phyloP scores from a whole-genome alignment of 1,140 invertebrate genomes.

The Stegodyphus mimosarum region DNA sequence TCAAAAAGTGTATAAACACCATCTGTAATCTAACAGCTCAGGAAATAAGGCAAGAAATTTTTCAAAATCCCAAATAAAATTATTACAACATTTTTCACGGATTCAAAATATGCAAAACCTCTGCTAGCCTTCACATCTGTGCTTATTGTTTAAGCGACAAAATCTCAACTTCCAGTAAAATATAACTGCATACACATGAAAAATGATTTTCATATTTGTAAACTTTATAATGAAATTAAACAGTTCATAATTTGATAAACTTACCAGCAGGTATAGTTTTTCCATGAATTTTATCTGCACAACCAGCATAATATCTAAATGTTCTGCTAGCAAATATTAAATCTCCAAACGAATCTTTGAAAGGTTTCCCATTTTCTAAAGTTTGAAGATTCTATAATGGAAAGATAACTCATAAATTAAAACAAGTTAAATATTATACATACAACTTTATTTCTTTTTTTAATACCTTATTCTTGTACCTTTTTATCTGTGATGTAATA shows the following conservation, averaged over 20 bases:
- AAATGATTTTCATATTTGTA: background rate
- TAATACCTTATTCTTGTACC: background rate
- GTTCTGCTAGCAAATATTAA: constrained; percentile 37
- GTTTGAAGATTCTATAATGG: constrained; percentile 69
- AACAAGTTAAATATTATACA: background rate
- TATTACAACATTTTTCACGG: no score
- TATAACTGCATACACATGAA: background rate
- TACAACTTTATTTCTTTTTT: background rate
- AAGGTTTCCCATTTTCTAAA: constrained; percentile 73
- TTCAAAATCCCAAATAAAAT: no score
- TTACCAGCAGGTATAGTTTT: constrained; percentile 84
- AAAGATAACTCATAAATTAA: background rate
- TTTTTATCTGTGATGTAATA: background rate
- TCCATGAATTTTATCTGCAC: constrained; percentile 91
- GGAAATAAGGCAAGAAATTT: no score
- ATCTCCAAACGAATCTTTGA: constrained; percentile 68
- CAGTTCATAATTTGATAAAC: background rate
- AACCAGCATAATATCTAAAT: constrained; percentile 86
- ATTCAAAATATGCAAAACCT: no score
- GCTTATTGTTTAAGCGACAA: no score
- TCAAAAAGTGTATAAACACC: no score
- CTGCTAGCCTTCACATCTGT: no score
- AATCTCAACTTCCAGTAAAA: no score
- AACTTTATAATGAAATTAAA: no score
- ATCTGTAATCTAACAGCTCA: no score